Base-by-base conservation (phyloP, 2,113 vertebrate genomes). In the Sturnira hondurensis region DNA sequence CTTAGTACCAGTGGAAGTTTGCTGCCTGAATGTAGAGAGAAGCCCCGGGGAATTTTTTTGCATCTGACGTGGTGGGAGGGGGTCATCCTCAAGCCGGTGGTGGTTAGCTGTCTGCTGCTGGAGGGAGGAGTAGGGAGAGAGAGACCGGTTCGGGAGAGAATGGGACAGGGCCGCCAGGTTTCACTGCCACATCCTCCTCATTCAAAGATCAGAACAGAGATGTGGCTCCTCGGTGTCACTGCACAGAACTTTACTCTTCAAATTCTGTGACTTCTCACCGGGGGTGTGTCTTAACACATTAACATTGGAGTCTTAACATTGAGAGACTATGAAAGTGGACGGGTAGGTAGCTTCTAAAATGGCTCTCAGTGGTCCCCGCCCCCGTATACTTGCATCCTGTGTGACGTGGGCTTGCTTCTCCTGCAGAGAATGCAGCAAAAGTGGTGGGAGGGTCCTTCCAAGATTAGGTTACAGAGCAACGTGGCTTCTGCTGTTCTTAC, bases 81-180 rank as follows among this genome's bases (percentile, higher is more conserved):
- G 26, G 54, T 58, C 45, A 19, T 54, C 15, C 31, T 80, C 20
- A 19, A 52, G 22, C 9, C 70, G 12, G 31, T 36, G 54, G 14
- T 58, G 76, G 14, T n/a, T 13, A 33, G 31, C 38, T 19, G 16
- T 50, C 16, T 77, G 76, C 58, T 31, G 68, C 20, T 52, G 13
- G 26, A 71, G 31, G 58, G 15, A 2, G 71, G 31, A 33, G 33
- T 52, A 16, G 67, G 11, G 24, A 1, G 19, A 22, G 11, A 54
- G 17, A 5, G 17, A 26, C n/a, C 16, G 4, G 28, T 1, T 11
- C 4, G 26, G 17, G 17, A 15, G 13, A 15, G 17, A 11, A n/a
- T 24, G 10, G 41, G 33, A 41, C 13, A n/a, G 71, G 41, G 8
- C 5, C 50, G 8, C 2, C 9, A 7, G 38, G 22, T 20, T 31